Percentiles rank a stretch among this genome's conserved stretches.
phyloP scores from a whole-genome alignment of 2,888 invertebrate genomes.

The Tenthredo notha region DNA sequence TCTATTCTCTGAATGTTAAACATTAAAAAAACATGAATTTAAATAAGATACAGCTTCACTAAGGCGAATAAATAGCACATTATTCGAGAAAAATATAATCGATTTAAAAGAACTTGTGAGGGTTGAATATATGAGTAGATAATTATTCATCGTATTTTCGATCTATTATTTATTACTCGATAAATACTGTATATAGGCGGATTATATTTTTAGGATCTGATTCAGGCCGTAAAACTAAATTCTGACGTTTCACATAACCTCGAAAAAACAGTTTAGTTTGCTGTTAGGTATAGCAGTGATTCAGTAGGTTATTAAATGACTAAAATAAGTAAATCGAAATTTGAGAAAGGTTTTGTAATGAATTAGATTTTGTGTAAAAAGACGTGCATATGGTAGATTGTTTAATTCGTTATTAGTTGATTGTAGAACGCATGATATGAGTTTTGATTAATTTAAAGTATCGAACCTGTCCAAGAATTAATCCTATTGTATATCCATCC shows the following conservation, averaged over 20 bases:
- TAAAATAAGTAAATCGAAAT: constrained; percentile 16
- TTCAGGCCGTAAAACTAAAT: not conserved
- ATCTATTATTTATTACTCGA: not conserved
- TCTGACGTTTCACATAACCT: constrained; percentile 48
- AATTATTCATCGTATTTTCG: not conserved
- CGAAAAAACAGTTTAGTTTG: not conserved
- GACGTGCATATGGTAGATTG: constrained; percentile 41
- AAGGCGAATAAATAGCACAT: not conserved
- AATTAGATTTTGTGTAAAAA: constrained; percentile 58
- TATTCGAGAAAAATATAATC: not conserved
- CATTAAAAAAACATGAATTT: not conserved
- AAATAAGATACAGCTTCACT: not conserved
- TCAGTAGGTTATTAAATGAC: not conserved
- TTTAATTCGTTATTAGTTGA: constrained; percentile 63
- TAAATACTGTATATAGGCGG: not conserved
- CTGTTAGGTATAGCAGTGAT: constrained; percentile 26
- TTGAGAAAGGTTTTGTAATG: not conserved
- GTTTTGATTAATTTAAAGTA: constrained; percentile 48
- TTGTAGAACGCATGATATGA: constrained; percentile 53
- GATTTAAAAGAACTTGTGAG: not conserved
- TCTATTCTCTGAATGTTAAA: not conserved
- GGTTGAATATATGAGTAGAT: not conserved
- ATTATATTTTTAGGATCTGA: not conserved
- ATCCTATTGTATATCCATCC: constrained; percentile 85
- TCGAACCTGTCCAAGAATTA: constrained; percentile 90